Evolutionary conservation across 2,888 invertebrate genomes (phyloP).

Genomic region (Amiota communis): DNA sequence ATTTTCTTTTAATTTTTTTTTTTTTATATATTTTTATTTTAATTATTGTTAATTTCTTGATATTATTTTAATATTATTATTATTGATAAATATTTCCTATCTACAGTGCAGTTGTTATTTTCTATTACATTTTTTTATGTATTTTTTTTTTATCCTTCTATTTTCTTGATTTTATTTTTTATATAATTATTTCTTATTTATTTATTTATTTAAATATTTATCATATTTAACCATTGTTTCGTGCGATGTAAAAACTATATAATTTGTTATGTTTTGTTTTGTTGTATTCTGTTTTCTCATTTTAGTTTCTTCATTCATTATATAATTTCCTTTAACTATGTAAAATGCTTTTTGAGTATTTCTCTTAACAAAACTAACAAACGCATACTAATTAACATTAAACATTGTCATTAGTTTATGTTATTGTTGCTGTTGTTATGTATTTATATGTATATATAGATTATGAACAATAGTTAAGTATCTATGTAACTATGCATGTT

Average conservation of each 20-base stretch:
- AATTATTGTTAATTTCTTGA: no score
- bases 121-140: slow-evolving; percentile 39
- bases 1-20: no score
- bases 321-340: slow-evolving; percentile 61
- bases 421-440: slow-evolving; percentile 36
- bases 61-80: background rate
- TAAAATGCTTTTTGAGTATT: slow-evolving; percentile 58
- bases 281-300: slow-evolving; percentile 33
- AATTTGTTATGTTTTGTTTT: slow-evolving; percentile 30
- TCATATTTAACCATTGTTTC: slow-evolving; percentile 49
- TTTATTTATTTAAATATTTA: no score
- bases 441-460: slow-evolving; percentile 33
- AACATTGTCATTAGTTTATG: slow-evolving; percentile 40
- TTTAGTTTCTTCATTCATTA: slow-evolving; percentile 46
- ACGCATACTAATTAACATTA: slow-evolving; percentile 43
- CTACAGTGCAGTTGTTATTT: slow-evolving; percentile 54
- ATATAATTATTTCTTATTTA: slow-evolving; percentile 36
- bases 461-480: slow-evolving; percentile 29
- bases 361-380: slow-evolving; percentile 32
- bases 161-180: slow-evolving; percentile 37
- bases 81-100: slow-evolving; percentile 54
- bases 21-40: no score
- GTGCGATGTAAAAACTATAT: slow-evolving; percentile 64
- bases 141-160: slow-evolving; percentile 36
- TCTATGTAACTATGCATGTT: slow-evolving; percentile 40